These are phyloP conservation scores for Manis javanica DNA, from an alignment of 2,797 vertebrate genomes.

Conservation along the genomic window DNA sequence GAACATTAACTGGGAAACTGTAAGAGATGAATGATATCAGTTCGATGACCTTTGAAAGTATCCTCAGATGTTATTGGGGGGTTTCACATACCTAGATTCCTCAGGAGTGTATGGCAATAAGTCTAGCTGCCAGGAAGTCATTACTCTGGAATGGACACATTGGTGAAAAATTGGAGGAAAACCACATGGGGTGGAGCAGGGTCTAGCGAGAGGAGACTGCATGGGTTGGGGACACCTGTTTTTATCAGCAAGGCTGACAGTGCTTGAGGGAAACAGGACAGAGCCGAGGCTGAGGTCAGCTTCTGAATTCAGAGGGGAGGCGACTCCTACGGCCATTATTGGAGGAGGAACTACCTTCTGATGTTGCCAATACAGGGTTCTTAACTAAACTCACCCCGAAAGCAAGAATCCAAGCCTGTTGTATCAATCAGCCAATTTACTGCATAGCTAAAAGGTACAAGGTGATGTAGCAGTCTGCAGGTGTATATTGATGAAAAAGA, in stretches of 20 bases:
- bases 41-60: not conserved
- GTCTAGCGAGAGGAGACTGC: not conserved
- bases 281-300: not conserved
- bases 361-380: not conserved
- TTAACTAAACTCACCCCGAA: not conserved
- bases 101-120: not conserved
- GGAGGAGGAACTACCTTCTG: not conserved
- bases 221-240: not conserved
- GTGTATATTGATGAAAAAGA: not conserved
- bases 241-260: not conserved
- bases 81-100: not conserved
- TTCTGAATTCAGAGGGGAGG: not conserved
- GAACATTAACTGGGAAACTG: not conserved
- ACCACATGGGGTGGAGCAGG: not conserved
- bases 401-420: not conserved
- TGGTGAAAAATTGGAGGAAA: not conserved
- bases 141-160: not conserved
- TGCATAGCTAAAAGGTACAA: not conserved
- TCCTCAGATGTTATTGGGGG: not conserved
- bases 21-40: not conserved
- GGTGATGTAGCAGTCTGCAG: not conserved
- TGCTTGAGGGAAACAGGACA: not conserved
- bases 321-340: not conserved
- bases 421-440: not conserved
- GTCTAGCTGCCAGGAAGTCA: not conserved